Base-by-base conservation (phyloP, 2,888 invertebrate species). In the Lathronympha strigana region DNA sequence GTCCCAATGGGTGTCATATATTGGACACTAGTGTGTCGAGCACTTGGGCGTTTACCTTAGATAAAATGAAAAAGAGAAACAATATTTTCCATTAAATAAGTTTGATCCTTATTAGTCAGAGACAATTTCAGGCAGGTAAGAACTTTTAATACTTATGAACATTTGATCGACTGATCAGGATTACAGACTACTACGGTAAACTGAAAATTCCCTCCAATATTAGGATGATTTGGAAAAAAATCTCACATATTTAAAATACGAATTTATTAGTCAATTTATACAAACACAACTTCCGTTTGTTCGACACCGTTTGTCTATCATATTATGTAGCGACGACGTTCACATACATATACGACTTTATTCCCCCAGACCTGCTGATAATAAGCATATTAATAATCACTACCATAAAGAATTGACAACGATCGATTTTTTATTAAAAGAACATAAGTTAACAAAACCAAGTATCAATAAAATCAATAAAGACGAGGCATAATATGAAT, bases 381-480 rank as follows among this genome's bases (percentile, higher is more conserved):
- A 74, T 72, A 49, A 62, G 66, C 19, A 68, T 40, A 69, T 73
- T 71, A 68, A 69, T 69, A 74, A 67, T 63, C 70, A 54, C 25
- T 54, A 19, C 31, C 54, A 31, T 69, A 68, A 72, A 68, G 54
- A 70, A 69, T 47, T 61, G 67, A 66, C 69, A 72, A 72, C 66
- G 55, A 61, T 54, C 66, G 68, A 67, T 66, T 66, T 63, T 73
- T 71, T 70, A 72, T 71, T 72, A 71, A 72, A 71, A 71, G 63
- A 71, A 69, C 73, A 72, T 71, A 70, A 69, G 66, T 67, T 68
- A 70, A 60, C 55, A 57, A 23, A 63, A 66, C 67, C 57, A 70
- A 70, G 60, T 67, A 66, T 53, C 69, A 73, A 72, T 71, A 69
- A 71, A 72, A 69, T 61, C 66, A 66, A 72, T 72, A 68, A 68